Evolutionary conservation across 2,113 vertebrate genomes (phyloP).

Genomic region (Myrmophylax atrothorax): DNA sequence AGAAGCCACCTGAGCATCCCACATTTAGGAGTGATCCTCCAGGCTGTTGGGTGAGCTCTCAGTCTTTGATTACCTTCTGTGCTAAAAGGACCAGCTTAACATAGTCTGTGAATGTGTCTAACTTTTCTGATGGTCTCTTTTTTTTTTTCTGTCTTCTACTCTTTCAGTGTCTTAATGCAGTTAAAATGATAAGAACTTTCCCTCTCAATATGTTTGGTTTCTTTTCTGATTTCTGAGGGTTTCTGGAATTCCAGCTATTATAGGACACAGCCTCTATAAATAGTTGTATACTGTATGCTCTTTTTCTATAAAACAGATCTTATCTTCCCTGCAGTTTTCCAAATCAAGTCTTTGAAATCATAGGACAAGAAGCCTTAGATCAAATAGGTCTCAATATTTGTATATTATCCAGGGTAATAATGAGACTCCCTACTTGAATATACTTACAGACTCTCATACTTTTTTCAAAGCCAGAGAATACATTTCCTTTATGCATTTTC

Average conservation of each 20-base stretch:
- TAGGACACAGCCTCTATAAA: background rate
- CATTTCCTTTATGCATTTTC: constrained; percentile 15
- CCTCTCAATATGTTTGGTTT: background rate
- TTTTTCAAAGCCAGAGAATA: constrained; percentile 1
- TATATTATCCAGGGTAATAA: constrained; percentile 11
- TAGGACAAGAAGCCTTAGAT: background rate
- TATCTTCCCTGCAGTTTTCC: background rate
- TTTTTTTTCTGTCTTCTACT: background rate
- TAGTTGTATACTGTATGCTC: background rate
- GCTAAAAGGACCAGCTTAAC: background rate
- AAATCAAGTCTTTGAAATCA: background rate
- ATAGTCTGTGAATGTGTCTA: background rate
- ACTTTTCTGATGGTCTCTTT: background rate
- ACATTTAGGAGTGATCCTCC: background rate
- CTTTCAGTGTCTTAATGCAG: background rate
- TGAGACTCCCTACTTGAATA: background rate
- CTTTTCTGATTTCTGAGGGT: background rate
- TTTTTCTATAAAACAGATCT: background rate
- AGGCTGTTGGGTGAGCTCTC: background rate
- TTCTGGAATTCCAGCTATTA: background rate
- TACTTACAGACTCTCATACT: background rate
- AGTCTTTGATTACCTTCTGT: background rate
- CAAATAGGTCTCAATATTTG: background rate
- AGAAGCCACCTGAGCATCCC: background rate
- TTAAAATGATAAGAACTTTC: background rate